Base-by-base conservation (phyloP, 2,797 vertebrate species). In the Acanthopagrus latus region DNA sequence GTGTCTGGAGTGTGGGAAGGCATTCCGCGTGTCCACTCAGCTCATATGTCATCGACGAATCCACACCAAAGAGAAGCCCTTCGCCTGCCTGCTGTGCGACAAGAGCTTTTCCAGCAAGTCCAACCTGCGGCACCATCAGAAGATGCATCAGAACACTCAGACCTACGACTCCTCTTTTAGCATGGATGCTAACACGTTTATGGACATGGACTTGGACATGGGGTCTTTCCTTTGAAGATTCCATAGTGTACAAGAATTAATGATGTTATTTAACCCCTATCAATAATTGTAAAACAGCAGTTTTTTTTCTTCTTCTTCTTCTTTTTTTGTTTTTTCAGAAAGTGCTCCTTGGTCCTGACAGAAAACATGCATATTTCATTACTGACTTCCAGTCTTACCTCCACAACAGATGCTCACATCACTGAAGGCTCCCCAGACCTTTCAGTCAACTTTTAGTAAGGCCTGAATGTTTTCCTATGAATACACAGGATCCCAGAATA, bases 41-140 rank as follows among this genome's bases (percentile, higher is more conserved):
- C 97, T 98, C 74, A 96, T 96, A 69, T 97, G 97, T 76, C 97
- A 97, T 90, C 89, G 96, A 29, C 92, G 97, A 64, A 97, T 96
- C 87, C 97, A 96, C 93, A 96, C 96, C 63, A 97, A 97, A 85
- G 95, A 97, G 87, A 96, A 95, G 90, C 96, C 95, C 33, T 96
- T 96, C 59, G 86, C 93, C 85, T 96, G 95, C 84, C 56, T 85
- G 76, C 91, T 93, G 82, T 96, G 95, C 67, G 89, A 92, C 83
- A 96, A 95, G 89, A 93, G 90, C 90, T 96, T 96, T 83, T 96
- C 96, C 79, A 95, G 94, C 92, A 96, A 96, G 85, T 96, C 95
- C 83, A 96, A 96, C 92, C 92, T 96, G 74, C 92, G 94, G 46
- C 95, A 96, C 76, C 96, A 96, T 68, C 94, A 95, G 92, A 96